phyloP scores from a whole-genome alignment of 2,888 invertebrate species.

The Drosophila phalerata region DNA sequence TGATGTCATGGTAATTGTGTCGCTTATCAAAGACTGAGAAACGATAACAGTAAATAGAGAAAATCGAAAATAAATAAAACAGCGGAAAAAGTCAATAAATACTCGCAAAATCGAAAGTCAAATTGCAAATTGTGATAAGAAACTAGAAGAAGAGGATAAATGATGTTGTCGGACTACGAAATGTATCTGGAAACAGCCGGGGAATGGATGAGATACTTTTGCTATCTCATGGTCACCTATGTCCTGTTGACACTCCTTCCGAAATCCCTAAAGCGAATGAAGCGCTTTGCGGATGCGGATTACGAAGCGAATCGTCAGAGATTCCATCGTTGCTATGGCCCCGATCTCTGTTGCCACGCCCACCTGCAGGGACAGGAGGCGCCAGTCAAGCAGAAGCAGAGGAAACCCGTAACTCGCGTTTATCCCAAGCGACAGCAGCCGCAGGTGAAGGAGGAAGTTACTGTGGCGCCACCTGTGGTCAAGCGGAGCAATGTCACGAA shows the following conservation, averaged over 20 bases:
- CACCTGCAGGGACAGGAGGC: constrained; percentile 50
- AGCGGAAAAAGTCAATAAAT: constrained; percentile 51
- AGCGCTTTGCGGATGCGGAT: constrained; percentile 75
- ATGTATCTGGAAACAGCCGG: constrained; percentile 67
- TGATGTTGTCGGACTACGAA: constrained; percentile 46
- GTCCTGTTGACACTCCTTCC: constrained; percentile 83
- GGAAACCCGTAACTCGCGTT: constrained; percentile 82
- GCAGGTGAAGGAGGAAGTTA: constrained; percentile 18
- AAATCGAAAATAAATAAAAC: constrained; percentile 14
- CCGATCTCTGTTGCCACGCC: constrained; percentile 82
- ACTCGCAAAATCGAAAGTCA: constrained; percentile 45
- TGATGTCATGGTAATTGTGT: constrained; percentile 62
- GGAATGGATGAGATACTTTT: constrained; percentile 75
- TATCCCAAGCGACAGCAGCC: constrained; percentile 78
- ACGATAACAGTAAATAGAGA: constrained; percentile 19
- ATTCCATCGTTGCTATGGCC: constrained; percentile 84
- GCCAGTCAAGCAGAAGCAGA: constrained; percentile 75
- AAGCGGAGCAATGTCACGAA: constrained; percentile 82
- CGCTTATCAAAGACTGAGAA: constrained; percentile 59
- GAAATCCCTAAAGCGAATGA: constrained; percentile 79
- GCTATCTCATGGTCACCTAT: constrained; percentile 76
- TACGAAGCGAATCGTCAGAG: constrained; percentile 75
- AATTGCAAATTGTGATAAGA: constrained; percentile 48
- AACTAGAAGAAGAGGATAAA: constrained; percentile 17
- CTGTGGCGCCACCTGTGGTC: constrained; percentile 17